Evolutionary conservation across 2,888 invertebrate species (phyloP), one percentile per base, ranked within the genome.

Genomic region (Mesopsocus fuscifrons): DNA sequence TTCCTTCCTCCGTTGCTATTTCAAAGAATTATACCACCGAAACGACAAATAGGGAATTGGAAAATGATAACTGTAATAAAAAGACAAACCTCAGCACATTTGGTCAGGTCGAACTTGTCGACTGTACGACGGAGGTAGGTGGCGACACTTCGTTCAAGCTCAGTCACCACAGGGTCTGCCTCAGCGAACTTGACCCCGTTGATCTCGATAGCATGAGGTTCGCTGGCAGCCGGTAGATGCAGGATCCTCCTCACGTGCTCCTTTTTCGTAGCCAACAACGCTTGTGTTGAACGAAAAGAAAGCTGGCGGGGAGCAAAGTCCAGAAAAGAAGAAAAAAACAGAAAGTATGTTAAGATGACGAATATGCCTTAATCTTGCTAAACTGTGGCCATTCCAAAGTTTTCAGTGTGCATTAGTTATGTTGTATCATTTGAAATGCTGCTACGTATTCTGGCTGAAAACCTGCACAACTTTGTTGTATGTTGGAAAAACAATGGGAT

Each of bases 251-350:
- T 73, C 41, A 83, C 70, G 56, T 82, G 79, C 46, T 71, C 67
- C 49, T 80, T 70, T 51, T 84, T 77, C 45, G 76, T 72, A 52
- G 77, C 75, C 46, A 84, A 69, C 51, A 79, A 68, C 51, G 75
- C 69, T 54, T 73, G 72, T 49, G 74, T 72, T 41, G 78, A 73
- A 49, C 81, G 71, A 61, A 80, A 81, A 47, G 80, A 72, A 53
- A 82, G 67, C 81, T 81, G 58, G 15, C 18, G 16, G 20, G 38
- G 9, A 13, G 3, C 15, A 38, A 38, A 34, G 15, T 34, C 18
- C 20, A 11, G 26, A 6, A 11, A 26, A 26, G 11, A 38, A 38
- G 16, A 38, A 18, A 5, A 33, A 33, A 33, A 33, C 15, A 33
- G 17, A 33, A 33, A 33, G 17, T 33, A 30, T 33, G 17, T 33